Evolutionary conservation across 2,888 invertebrate genomes (phyloP), one percentile per base, ranked within the genome.

Genomic region (Choreutis nemorana): DNA sequence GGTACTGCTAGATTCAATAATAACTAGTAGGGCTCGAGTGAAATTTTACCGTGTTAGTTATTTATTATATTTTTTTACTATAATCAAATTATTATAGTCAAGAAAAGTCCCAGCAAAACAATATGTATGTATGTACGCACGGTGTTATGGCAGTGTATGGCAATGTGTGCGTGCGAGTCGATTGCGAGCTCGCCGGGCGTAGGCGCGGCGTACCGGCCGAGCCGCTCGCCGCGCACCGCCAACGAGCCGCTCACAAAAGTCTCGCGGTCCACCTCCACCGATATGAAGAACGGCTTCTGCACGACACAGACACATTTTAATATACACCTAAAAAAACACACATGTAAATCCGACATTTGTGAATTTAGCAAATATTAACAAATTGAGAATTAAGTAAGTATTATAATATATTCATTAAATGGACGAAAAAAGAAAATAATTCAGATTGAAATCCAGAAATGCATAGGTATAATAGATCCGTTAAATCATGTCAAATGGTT

Each of bases 261-360:
- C 34, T 77, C 75, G 14, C 65, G 61, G 0, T 60, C 66, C 31
- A 58, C 27, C 35, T 73, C 72, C 40, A 71, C 42, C 0, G 75
- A 73, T 37, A 78, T 53, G 58, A 62, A 73, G 57, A 75, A 77
- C 7, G 73, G 65, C 42, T 62, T 66, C 77, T 77, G 46, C 1
- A 27, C 4, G 15, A n/a, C n/a, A n/a, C n/a, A n/a, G n/a, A n/a
- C n/a, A n/a, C n/a, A n/a, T n/a, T n/a, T n/a, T n/a, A n/a, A n/a
- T n/a, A n/a, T n/a, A n/a, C n/a, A n/a, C n/a, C n/a, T n/a, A n/a
- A n/a, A n/a, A n/a, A n/a, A n/a, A n/a, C n/a, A n/a, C n/a, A n/a
- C n/a, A n/a, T n/a, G n/a, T n/a, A n/a, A n/a, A n/a, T n/a, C n/a
- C n/a, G n/a, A n/a, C n/a, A n/a, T n/a, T n/a, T n/a, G n/a, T n/a